Conservation (phyloP, 2,888 invertebrate species). For the Anthoptus insignis region DNA sequence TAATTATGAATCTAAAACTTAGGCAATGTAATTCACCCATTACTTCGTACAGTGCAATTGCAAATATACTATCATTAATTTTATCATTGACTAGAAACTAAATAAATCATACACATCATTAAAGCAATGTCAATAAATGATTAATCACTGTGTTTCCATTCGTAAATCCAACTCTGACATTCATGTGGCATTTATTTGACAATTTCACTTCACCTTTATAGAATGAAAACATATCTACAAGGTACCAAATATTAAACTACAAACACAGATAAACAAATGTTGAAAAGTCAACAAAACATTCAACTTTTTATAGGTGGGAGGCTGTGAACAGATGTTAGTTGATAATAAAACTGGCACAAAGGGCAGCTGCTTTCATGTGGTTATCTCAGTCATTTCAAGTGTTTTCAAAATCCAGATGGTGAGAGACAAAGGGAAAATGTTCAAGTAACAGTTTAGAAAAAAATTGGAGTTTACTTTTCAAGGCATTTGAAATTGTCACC, state of each 20-base stretch:
- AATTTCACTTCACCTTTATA: background rate
- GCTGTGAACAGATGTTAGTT: slow-evolving; percentile 54
- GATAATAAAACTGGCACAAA: slow-evolving; percentile 54
- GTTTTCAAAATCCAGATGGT: slow-evolving; percentile 17
- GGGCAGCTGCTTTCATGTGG: slow-evolving; percentile 49
- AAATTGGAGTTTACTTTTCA: background rate
- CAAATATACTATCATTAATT: no score
- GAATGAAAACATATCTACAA: background rate
- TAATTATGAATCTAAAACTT: no score
- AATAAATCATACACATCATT: no score
- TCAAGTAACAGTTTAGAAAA: background rate
- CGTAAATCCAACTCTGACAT: no score
- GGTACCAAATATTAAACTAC: background rate
- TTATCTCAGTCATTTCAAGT: slow-evolving; percentile 35
- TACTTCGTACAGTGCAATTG: no score
- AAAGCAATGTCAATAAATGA: no score
- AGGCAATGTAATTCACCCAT: no score
- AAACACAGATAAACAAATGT: background rate
- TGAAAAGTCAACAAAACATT: background rate
- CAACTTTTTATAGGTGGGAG: slow-evolving; percentile 49
- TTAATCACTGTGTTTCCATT: no score
- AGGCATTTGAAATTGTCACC: background rate
- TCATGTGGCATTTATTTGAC: background rate
- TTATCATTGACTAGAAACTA: no score
- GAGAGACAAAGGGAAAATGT: slow-evolving; percentile 6